Evolutionary conservation across 2,113 vertebrate species (phyloP), one percentile per base, ranked within the genome.

Genomic region (Gadus macrocephalus): DNA sequence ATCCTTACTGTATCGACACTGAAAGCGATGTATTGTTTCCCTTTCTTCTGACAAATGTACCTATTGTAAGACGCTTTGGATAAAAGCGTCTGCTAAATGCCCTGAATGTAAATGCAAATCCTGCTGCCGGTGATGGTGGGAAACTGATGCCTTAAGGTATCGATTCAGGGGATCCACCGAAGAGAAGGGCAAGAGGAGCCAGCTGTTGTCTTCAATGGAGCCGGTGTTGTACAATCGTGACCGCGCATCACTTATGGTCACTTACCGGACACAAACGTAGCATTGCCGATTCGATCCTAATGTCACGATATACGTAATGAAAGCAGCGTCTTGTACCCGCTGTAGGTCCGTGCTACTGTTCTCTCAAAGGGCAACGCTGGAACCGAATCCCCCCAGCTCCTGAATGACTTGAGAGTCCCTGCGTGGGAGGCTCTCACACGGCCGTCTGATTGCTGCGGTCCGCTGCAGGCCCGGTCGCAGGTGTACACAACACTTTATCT

Each of bases 371-470:
- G 31, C 59, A 67, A 69, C 53, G 71, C 67, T 75, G 70, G 53
- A 76, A 72, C 65, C 59, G 67, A 76, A 73, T 56, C 69, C 71
- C 25, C 80, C 76, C 19, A 74, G 72, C 73, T 53, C 73, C 79
- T 80, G 73, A 78, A 84, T 81, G 69, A 78, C 72, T 73, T 62
- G 71, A 75, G 79, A 78, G 70, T 66, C 74, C 79, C 66, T 71
- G 85, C 80, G 87, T 88, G 83, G 87, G 89, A 80, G 69, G 62
- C 69, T 89, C 87, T 90, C 81, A 28, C 89, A 85, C 83, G 65
- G 70, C 69, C 76, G 64, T 85, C 82, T 81, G 81, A 89, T 65
- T 89, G 78, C 82, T 87, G 87, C 2, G 83, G 87, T 86, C 72
- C 75, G 31, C 73, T 78, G 69, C 78, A 78, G 68, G 68, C 63